These are phyloP conservation scores for Cecidostiba fungosa DNA, from an alignment of 2,888 invertebrate species.

Conservation along the genomic window DNA sequence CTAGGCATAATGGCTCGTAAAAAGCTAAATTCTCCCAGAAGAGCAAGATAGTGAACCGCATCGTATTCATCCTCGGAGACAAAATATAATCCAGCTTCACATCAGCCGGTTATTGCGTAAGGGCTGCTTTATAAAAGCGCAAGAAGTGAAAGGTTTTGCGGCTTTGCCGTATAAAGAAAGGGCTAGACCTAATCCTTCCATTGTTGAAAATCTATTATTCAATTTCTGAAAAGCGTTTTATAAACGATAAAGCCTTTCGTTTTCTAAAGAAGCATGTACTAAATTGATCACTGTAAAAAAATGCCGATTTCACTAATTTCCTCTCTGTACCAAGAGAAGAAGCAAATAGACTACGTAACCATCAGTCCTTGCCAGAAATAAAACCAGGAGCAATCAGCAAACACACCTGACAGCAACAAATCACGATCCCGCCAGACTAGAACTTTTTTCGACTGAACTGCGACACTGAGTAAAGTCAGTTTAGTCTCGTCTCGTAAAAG, in stretches of 20 bases:
- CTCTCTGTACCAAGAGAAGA: neutral
- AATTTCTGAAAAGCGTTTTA: constrained; percentile 1
- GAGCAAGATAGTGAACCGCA: neutral
- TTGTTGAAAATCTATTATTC: constrained; percentile 27
- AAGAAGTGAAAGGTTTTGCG: constrained; percentile 24
- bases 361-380: neutral
- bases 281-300: neutral
- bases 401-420: neutral
- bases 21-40: neutral
- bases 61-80: constrained; percentile 17
- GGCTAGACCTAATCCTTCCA: constrained; percentile 13
- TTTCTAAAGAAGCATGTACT: neutral
- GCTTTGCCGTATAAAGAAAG: constrained; percentile 2
- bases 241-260: neutral
- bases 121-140: constrained; percentile 8
- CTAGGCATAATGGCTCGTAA: neutral
- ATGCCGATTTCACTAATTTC: neutral
- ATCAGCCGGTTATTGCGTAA: neutral
- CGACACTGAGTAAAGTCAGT: constrained; percentile 14
- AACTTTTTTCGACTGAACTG: neutral
- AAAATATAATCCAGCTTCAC: neutral
- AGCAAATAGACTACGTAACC: neutral
- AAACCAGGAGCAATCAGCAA: neutral
- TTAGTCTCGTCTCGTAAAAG: constrained; percentile 8
- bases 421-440: neutral